These are phyloP conservation scores for Vireo altiloquus DNA, from an alignment of 2,113 vertebrate genomes.

Conservation along the genomic window DNA sequence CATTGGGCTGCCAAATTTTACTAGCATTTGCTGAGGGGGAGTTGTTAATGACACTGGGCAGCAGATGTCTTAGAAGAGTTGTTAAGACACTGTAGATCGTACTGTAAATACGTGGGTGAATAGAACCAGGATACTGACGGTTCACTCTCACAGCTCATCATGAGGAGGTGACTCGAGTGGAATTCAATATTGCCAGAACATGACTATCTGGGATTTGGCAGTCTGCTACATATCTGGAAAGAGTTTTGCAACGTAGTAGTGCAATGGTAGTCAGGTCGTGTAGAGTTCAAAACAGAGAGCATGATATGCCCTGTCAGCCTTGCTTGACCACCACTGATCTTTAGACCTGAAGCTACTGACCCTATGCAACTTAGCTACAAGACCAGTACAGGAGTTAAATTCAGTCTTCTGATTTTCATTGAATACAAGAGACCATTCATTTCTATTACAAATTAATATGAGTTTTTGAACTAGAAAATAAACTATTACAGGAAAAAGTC, in stretches of 20 bases:
- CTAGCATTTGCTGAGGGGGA: slow-evolving; percentile 51
- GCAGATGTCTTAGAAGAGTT: slow-evolving; percentile 58
- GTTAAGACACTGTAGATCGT: slow-evolving; percentile 48
- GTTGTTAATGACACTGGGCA: slow-evolving; percentile 65
- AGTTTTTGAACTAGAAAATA: neutral
- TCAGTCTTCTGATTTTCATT: neutral
- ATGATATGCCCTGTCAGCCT: neutral
- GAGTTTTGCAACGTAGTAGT: neutral
- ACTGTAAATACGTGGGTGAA: slow-evolving; percentile 63
- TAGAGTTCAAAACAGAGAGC: neutral
- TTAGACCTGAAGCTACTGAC: neutral
- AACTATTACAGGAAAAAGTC: neutral
- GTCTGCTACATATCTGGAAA: neutral
- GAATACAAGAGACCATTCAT: neutral
- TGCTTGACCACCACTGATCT: neutral
- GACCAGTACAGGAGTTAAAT: neutral
- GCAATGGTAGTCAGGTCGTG: accelerated
- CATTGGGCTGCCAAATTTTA: slow-evolving; percentile 26
- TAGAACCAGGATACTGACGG: slow-evolving; percentile 39
- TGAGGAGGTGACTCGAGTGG: slow-evolving; percentile 25
- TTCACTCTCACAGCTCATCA: slow-evolving; percentile 29
- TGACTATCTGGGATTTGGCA: neutral
- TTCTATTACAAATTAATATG: neutral
- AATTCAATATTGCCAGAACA: slow-evolving; percentile 16
- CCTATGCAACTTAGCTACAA: neutral